These are phyloP conservation scores for Plodia interpunctella DNA, from an alignment of 1,140 invertebrate species.

Conservation along the genomic window DNA sequence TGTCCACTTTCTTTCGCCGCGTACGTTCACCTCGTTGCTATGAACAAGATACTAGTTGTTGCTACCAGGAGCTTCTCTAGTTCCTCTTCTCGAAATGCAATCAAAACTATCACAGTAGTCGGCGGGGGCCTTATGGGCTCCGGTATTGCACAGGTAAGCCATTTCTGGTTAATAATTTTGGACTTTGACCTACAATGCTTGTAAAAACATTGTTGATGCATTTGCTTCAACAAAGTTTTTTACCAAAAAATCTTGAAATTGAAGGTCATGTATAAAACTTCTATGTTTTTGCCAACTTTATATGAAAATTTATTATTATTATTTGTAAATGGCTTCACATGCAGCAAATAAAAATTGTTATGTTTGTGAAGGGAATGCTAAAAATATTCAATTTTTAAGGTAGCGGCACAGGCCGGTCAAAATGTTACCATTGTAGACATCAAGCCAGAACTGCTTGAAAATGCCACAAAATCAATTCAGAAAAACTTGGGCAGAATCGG, in stretches of 20 bases:
- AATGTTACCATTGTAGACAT: slow-evolving; percentile 87
- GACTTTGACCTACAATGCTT: slow-evolving; percentile 7
- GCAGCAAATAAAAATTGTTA: no score
- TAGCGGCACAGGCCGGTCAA: slow-evolving; percentile 87
- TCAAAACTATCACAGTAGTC: slow-evolving; percentile 90
- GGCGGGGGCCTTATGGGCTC: slow-evolving; percentile 91
- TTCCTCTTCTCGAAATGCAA: slow-evolving; percentile 45
- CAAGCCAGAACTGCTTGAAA: slow-evolving; percentile 82
- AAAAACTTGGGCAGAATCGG: slow-evolving; percentile 84
- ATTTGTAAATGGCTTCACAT: no score
- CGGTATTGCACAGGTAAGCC: slow-evolving; percentile 89
- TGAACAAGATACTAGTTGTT: slow-evolving; percentile 51
- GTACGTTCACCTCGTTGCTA: slow-evolving; percentile 14
- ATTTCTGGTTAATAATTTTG: background rate
- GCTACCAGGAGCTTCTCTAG: slow-evolving; percentile 53
- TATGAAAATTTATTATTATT: no score
- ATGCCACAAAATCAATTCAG: slow-evolving; percentile 82
- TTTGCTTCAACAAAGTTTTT: no score
- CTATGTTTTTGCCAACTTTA: no score
- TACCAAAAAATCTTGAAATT: no score
- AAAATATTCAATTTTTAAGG: slow-evolving; percentile 67
- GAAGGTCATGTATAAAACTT: no score
- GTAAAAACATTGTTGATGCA: no score
- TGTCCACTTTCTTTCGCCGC: background rate
- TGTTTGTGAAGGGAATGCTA: no score